Percentiles rank a stretch among this genome's conserved stretches.
These are phyloP conservation scores for Drosophila serrata DNA, from an alignment of 1,140 invertebrate species.

Conservation along the genomic window DNA sequence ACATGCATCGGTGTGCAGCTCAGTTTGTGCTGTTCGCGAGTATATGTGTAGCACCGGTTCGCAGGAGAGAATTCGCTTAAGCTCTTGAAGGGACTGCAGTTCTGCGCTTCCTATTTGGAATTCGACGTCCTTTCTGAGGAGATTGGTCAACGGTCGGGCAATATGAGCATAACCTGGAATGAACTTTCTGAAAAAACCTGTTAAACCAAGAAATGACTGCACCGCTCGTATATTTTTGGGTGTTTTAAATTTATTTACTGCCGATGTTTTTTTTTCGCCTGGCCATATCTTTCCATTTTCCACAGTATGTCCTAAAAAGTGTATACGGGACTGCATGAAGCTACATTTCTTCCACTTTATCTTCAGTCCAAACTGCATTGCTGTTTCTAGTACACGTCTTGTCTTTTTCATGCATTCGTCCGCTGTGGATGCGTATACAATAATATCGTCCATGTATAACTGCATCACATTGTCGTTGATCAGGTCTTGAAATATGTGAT, in stretches of 20 bases:
- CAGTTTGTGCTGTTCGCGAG: no score
- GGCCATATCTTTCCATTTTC: background rate
- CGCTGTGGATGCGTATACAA: background rate
- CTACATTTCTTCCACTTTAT: no score
- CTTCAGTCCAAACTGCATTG: background rate
- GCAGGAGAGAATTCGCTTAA: background rate
- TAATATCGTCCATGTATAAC: background rate
- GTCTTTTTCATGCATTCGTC: background rate
- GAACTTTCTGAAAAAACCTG: background rate
- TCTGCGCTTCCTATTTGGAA: background rate
- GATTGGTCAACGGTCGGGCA: background rate
- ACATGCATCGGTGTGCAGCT: background rate
- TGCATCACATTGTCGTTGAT: background rate
- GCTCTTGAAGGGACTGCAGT: background rate
- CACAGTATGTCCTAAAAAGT: background rate
- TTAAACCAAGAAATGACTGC: background rate
- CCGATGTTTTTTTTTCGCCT: background rate
- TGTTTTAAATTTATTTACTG: background rate
- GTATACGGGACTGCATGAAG: background rate
- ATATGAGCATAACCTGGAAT: background rate
- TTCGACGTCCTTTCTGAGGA: background rate
- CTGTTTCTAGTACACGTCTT: background rate
- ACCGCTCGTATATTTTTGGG: conserved; percentile 6
- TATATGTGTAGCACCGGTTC: background rate
- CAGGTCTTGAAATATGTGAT: no score